Evolutionary conservation across 2,888 invertebrate genomes (phyloP), one percentile per base, ranked within the genome.

Genomic region (Lochmaea capreae): DNA sequence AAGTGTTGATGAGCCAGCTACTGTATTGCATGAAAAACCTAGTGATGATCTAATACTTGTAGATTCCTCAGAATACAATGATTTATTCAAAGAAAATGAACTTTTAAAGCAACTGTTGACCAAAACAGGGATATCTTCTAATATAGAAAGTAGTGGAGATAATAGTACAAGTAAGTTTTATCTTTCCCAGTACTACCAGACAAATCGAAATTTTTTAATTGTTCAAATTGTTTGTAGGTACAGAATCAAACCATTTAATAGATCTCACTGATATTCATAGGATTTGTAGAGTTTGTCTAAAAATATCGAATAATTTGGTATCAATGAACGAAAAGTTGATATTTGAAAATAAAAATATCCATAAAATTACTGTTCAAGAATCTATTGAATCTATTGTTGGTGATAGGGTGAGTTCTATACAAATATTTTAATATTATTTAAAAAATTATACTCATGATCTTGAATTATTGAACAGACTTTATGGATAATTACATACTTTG

Each of bases 211-310:
- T 22, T 52, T 39, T 42, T 42, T 6, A 26, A 16, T 22, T 43
- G 10, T 57, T 42, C 3, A 54, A 43, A 67, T n/a, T 39, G 49
- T 49, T 68, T 68, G 42, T 52, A 68, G 68, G 12, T 42, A 12
- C n/a, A 3, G 46, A 52, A 26, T 26, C 3, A 4, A 46, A 33
- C 18, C 16, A 62, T 16, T 22, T 70, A 2, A 57, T 70, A 54
- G 70, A 70, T 33, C 54, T 70, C n/a, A 70, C 63, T 39, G 63
- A 70, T 43, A 54, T 70, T 33, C 52, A 62, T 4, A 42, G 22
- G 2, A 12, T 70, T 12, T 70, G 70, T 16, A 58, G 70, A 26
- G 54, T 63, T 18, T 70, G 70, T n/a, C 54, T 70, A 57, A 18
- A 54, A 54, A 70, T 57, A 63, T 18, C 33, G 26, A 11, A 39